Evolutionary conservation across 2,888 invertebrate species (phyloP), one percentile per base, ranked within the genome.

Genomic region (Conchocele bisecta): DNA sequence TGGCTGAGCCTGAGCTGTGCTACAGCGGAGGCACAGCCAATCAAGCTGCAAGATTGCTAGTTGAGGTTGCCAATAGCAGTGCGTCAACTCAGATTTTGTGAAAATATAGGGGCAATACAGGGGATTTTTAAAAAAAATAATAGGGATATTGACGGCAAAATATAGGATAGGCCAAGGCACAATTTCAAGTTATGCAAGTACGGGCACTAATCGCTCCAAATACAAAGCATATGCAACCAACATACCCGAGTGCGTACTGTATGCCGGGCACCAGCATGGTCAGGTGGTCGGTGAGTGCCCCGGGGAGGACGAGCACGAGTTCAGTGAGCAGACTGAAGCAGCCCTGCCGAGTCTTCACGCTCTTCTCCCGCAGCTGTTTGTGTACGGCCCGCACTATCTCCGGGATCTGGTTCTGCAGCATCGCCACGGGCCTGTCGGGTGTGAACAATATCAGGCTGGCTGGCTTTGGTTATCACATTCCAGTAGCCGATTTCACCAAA

Each of bases 271-370:
- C 95, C 71, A 98, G 93, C 22, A 95, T 93, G 0, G 95, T 94
- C 74, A 98, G 94, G 91, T 97, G 96, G 83, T 95, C 94, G 9
- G 95, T 94, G 69, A 98, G 93, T 50, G 97, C 96, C 66, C 96
- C 97, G 2, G 98, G 98, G 78, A 98, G 92, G 7, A 97, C 97
- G 56, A 94, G 93, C 59, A 98, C 94, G 69, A 99, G 93, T 92
- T 98, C 98, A 79, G 97, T 96, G 50, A 99, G 93, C 68, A 99
- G 92, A 11, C 95, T 94, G 89, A 99, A 95, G 88, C 98, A 98
- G 83, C 97, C 96, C 89, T 98, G 98, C 51, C 99, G 93, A 3
- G 91, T 91, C 74, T 91, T 91, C 54, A 91, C 86, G 79, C 89
- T 90, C 80, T 92, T 92, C 72, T 90, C 90, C 74, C 94, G 94